Conservation (phyloP, 2,113 vertebrate species). For the Pelodiscus sinensis region DNA sequence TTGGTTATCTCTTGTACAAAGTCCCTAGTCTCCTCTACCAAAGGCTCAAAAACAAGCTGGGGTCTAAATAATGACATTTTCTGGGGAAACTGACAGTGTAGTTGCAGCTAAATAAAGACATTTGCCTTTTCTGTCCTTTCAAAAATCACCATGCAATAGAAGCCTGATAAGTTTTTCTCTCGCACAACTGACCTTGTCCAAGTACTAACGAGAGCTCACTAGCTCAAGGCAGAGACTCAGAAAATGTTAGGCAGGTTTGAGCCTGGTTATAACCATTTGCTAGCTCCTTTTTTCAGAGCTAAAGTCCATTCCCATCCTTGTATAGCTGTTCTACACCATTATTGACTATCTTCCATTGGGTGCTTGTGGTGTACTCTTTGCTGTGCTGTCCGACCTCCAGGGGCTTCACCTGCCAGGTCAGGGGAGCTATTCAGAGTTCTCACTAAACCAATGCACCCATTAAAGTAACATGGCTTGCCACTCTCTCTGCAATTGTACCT, state of each 20-base stretch:
- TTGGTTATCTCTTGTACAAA: neutral
- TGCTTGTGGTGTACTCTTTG: constrained; percentile 21
- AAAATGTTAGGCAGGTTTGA: constrained; percentile 11
- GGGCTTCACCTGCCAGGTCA: constrained; percentile 50
- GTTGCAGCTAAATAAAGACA: constrained; percentile 10
- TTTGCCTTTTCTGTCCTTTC: neutral
- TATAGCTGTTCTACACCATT: neutral
- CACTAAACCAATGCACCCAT: constrained; percentile 24
- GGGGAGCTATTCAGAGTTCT: constrained; percentile 12
- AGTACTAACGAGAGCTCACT: constrained; percentile 21
- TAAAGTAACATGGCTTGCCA: constrained; percentile 14
- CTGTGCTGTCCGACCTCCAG: constrained; percentile 20
- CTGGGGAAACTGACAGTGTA: neutral
- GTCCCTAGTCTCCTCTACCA: neutral
- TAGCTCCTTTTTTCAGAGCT: neutral
- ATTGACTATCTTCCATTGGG: constrained; percentile 26
- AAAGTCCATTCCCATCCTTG: constrained; percentile 4
- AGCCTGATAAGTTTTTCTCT: neutral
- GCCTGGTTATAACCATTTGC: neutral
- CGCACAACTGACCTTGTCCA: constrained; percentile 2
- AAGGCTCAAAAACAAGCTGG: constrained; percentile 15
- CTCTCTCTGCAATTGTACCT: neutral
- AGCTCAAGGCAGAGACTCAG: accelerated
- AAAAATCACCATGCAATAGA: neutral
- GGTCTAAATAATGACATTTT: neutral